A percentile compares a stretch with the other conserved stretches of the same genome.
These are phyloP conservation scores for Platorchestia sp. DNA, from an alignment of 1,140 invertebrate genomes.

Conservation along the genomic window DNA sequence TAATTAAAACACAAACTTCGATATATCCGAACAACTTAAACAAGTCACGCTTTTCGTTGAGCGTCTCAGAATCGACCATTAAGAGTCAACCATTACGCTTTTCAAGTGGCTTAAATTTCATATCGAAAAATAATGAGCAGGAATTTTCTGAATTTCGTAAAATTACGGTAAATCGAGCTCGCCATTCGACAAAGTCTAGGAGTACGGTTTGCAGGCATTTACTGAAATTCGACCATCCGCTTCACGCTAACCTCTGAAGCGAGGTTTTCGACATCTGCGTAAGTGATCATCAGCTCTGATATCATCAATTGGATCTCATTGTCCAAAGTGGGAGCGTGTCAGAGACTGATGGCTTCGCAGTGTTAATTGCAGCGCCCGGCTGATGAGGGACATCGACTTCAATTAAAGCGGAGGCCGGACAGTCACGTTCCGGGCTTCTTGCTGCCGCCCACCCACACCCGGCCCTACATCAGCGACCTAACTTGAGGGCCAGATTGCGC, in stretches of 20 bases:
- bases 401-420: neutral
- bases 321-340: neutral
- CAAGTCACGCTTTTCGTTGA: neutral
- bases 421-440: neutral
- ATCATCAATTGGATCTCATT: conserved; percentile 9
- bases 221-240: neutral
- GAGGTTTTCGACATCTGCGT: neutral
- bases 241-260: neutral
- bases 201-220: neutral
- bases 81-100: neutral
- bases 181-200: neutral
- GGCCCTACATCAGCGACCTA: neutral
- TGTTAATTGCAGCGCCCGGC: neutral
- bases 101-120: neutral
- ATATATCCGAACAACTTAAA: neutral
- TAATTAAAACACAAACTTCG: neutral
- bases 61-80: neutral
- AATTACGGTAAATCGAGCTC: neutral
- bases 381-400: neutral
- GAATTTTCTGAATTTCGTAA: neutral
- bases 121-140: neutral
- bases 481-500: neutral
- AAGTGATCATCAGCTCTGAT: neutral
- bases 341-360: neutral
- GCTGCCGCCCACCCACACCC: neutral